phyloP scores from a whole-genome alignment of 2,888 invertebrate genomes.

The Lasioglossum lativentre region DNA sequence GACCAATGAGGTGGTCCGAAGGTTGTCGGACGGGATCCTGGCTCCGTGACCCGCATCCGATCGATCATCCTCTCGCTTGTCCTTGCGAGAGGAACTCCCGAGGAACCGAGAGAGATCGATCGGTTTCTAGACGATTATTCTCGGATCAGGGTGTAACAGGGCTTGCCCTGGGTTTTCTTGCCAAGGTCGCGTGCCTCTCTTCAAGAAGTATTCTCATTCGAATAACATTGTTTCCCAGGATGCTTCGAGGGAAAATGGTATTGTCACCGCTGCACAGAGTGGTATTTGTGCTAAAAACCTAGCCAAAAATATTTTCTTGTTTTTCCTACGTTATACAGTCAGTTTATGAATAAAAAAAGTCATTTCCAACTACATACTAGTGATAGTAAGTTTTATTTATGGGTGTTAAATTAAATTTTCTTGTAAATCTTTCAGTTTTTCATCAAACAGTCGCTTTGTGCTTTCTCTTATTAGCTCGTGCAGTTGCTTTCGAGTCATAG shows the following conservation, averaged over 20 bases:
- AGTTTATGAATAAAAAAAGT: too few species aligned
- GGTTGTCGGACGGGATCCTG: conserved; percentile 3
- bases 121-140: background rate
- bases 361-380: too few species aligned
- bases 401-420: too few species aligned
- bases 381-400: too few species aligned
- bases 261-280: background rate
- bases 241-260: background rate
- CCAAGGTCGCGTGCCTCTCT: background rate
- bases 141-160: background rate
- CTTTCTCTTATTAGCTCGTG: too few species aligned
- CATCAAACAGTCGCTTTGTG: too few species aligned
- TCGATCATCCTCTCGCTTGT: background rate
- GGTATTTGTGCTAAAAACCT: too few species aligned
- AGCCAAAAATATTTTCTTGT: too few species aligned
- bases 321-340: too few species aligned
- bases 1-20: background rate
- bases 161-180: background rate
- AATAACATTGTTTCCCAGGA: background rate
- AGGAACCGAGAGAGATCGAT: background rate
- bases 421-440: too few species aligned
- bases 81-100: background rate
- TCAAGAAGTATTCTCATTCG: background rate
- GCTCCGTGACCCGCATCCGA: conserved; percentile 15
- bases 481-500: too few species aligned